Conservation (phyloP, 2,888 invertebrate genomes). For the Aporophyla lueneburgensis region DNA sequence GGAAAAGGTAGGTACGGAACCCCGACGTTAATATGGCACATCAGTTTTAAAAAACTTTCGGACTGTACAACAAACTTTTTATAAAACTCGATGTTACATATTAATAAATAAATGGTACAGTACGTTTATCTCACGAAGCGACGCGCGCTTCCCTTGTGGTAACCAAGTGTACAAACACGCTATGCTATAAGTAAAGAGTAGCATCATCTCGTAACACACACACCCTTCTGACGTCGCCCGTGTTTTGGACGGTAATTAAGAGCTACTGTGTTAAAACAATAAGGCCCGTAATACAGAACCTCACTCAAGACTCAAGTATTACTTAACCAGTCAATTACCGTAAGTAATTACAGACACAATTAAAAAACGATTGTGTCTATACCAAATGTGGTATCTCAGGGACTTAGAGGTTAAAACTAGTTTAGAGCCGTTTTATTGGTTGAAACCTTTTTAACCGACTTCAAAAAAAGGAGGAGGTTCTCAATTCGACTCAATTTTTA, state of each 20-base stretch:
- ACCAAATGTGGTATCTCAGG: no score
- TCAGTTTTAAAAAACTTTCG: neutral
- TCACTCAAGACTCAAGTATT: no score
- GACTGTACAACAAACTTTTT: neutral
- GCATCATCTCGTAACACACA: neutral
- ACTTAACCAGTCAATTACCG: no score
- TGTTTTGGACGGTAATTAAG: neutral
- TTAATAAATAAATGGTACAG: neutral
- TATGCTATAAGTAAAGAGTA: no score
- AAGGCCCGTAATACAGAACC: neutral
- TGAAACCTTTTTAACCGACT: no score
- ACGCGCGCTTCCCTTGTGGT: neutral
- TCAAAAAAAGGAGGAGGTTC: no score
- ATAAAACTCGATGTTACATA: neutral
- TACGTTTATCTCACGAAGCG: neutral
- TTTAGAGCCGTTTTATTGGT: no score
- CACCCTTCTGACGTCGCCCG: neutral
- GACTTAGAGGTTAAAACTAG: no score
- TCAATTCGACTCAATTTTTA: no score
- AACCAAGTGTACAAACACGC: no score
- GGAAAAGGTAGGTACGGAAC: slow-evolving; percentile 17
- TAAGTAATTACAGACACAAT: no score
- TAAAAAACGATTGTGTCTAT: no score
- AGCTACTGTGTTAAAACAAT: neutral
- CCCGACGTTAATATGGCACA: neutral